phyloP scores from a whole-genome alignment of 2,113 vertebrate genomes.

The Brachyhypopomus occidentalis region DNA sequence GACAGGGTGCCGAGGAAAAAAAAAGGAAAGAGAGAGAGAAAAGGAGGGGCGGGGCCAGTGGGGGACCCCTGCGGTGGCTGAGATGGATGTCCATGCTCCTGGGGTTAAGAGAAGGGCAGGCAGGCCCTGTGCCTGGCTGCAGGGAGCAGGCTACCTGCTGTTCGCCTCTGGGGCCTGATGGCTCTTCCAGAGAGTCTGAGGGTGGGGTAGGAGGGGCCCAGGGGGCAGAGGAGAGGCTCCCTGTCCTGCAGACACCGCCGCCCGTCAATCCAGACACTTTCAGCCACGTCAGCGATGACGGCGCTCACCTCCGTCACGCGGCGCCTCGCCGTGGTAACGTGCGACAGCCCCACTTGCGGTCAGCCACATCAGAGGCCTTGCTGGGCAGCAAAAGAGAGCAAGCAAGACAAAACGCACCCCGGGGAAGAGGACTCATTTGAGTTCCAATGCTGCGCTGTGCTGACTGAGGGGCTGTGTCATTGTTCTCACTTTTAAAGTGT shows the following conservation, averaged over 20 bases:
- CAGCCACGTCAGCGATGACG: constrained; percentile 44
- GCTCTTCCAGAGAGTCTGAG: constrained; percentile 58
- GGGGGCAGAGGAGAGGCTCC: constrained; percentile 45
- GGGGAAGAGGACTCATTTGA: constrained; percentile 58
- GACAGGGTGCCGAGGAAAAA: constrained; percentile 1
- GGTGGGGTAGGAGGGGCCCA: constrained; percentile 47
- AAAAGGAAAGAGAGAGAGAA: constrained; percentile 43
- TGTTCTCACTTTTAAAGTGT: constrained; percentile 61
- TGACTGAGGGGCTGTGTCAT: constrained; percentile 55
- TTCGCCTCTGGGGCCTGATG: constrained; percentile 60
- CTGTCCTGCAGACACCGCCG: constrained; percentile 17
- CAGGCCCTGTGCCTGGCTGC: constrained; percentile 61
- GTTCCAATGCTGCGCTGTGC: constrained; percentile 56
- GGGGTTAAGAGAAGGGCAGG: constrained; percentile 62
- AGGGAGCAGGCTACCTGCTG: constrained; percentile 58
- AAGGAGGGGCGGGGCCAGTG: constrained; percentile 34
- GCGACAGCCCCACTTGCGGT: constrained; percentile 46
- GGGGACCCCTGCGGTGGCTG: constrained; percentile 45
- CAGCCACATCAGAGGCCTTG: constrained; percentile 43
- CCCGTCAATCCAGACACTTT: constrained; percentile 47
- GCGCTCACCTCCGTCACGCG: constrained; percentile 13
- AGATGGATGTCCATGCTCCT: constrained; percentile 59
- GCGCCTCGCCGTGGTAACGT: constrained; percentile 38
- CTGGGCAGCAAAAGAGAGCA: constrained; percentile 38
- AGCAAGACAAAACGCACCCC: constrained; percentile 56